phyloP scores from a whole-genome alignment of 2,113 vertebrate genomes.

The Hippocampus abdominalis region DNA sequence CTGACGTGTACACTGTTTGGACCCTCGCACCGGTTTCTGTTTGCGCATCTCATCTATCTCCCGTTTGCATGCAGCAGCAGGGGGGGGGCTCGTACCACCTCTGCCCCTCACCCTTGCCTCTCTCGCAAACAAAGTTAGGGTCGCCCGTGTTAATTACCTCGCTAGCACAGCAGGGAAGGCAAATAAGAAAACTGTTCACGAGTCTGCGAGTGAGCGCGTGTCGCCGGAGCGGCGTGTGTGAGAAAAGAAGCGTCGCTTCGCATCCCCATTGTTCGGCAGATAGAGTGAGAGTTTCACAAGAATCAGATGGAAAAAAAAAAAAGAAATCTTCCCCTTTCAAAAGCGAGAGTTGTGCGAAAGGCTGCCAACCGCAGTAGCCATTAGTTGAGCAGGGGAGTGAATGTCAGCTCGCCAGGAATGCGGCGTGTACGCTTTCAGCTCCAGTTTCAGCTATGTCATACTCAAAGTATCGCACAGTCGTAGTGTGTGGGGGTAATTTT shows the following conservation, averaged over 20 bases:
- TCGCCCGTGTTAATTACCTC: constrained; percentile 68
- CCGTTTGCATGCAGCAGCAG: constrained; percentile 19
- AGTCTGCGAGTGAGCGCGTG: constrained; percentile 46
- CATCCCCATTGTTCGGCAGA: not conserved
- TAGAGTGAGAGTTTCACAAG: not conserved
- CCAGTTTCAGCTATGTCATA: constrained; percentile 14
- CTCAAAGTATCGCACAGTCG: constrained; percentile 1
- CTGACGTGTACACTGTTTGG: constrained; percentile 26
- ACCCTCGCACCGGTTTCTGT: constrained; percentile 15
- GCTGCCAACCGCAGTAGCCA: constrained; percentile 27
- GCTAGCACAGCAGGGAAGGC: constrained; percentile 33
- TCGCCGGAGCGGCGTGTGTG: constrained; percentile 26
- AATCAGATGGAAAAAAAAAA: not conserved
- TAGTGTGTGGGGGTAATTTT: constrained; percentile 16
- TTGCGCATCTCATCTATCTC: constrained; percentile 14
- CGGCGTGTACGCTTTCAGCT: constrained; percentile 26
- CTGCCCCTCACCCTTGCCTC: constrained; percentile 34
- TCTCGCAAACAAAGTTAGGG: constrained; percentile 46
- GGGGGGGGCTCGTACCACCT: constrained; percentile 34
- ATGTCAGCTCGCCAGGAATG: constrained; percentile 40
- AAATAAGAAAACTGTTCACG: not conserved
- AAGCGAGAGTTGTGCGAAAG: not conserved
- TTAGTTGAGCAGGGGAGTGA: constrained; percentile 41
- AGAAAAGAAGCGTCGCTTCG: constrained; percentile 27
- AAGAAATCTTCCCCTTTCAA: not conserved